A percentile compares a stretch with the other conserved stretches of the same genome.
These are phyloP conservation scores for Chloropsis hardwickii DNA, from an alignment of 2,113 vertebrate genomes.

Conservation along the genomic window DNA sequence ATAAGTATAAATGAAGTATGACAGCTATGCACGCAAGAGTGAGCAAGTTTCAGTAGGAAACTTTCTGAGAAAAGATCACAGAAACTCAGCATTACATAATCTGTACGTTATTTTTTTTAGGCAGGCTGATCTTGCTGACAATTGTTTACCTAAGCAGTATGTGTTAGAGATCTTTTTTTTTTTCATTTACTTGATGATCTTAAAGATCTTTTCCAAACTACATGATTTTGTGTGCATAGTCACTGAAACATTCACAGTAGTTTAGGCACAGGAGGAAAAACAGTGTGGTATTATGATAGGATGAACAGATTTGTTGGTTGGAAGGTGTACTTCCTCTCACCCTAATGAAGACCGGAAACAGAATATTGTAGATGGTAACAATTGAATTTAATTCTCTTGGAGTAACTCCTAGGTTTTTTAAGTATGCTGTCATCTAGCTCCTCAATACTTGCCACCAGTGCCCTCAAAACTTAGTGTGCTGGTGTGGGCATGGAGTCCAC, in stretches of 20 bases:
- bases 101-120: not conserved
- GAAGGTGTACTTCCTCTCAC: not conserved
- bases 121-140: not conserved
- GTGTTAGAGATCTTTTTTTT: not conserved
- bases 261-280: not conserved
- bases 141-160: not conserved
- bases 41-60: conserved; percentile 44
- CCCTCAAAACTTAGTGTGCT: not conserved
- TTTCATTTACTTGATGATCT: not conserved
- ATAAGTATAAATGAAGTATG: conserved; percentile 66
- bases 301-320: not conserved
- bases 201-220: not conserved
- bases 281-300: not conserved
- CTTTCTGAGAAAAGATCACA: conserved; percentile 49
- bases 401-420: not conserved
- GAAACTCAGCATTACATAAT: conserved; percentile 58
- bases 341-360: not conserved
- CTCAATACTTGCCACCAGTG: not conserved
- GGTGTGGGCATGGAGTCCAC: conserved; percentile 39
- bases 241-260: not conserved
- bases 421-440: not conserved
- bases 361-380: not conserved
- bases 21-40: conserved; percentile 59
- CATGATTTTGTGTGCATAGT: not conserved
- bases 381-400: not conserved